Evolutionary conservation across 2,888 invertebrate genomes (phyloP).

Genomic region (Erebia epiphron): DNA sequence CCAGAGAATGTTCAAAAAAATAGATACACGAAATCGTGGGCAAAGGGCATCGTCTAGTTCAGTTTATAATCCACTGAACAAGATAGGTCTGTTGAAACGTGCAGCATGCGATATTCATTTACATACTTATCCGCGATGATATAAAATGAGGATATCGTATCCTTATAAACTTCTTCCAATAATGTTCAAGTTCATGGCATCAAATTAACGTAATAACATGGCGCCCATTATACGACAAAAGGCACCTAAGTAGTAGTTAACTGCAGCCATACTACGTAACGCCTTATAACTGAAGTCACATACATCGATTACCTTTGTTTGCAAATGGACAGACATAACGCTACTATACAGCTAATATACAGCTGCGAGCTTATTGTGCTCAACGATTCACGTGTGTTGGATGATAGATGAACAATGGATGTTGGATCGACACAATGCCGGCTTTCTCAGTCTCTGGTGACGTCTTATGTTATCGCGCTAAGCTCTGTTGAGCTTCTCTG

Average conservation of each 20-base stretch:
- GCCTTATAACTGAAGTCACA: constrained; percentile 14
- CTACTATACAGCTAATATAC: constrained; percentile 1
- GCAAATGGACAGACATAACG: constrained; percentile 13
- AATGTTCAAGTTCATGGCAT: neutral
- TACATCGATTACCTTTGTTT: constrained; percentile 14
- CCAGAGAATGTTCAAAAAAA: too few relatives aligned
- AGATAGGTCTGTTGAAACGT: too few relatives aligned
- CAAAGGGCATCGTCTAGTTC: too few relatives aligned
- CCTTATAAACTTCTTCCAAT: neutral
- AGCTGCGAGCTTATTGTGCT: constrained; percentile 34
- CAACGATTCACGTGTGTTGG: constrained; percentile 31
- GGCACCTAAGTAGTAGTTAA: neutral
- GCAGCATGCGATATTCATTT: too few relatives aligned
- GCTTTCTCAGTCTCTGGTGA: constrained; percentile 29
- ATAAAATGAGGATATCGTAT: too few relatives aligned
- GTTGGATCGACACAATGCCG: constrained; percentile 20
- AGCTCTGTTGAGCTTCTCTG: constrained; percentile 17
- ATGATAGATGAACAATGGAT: constrained; percentile 34
- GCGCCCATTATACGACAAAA: neutral
- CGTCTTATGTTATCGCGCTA: constrained; percentile 22
- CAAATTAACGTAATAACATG: neutral
- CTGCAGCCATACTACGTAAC: neutral
- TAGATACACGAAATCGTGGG: too few relatives aligned
- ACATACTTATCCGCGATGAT: too few relatives aligned
- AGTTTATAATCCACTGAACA: too few relatives aligned